These are phyloP conservation scores for Octopus bimaculoides DNA, from an alignment of 1,140 invertebrate genomes.

Conservation along the genomic window DNA sequence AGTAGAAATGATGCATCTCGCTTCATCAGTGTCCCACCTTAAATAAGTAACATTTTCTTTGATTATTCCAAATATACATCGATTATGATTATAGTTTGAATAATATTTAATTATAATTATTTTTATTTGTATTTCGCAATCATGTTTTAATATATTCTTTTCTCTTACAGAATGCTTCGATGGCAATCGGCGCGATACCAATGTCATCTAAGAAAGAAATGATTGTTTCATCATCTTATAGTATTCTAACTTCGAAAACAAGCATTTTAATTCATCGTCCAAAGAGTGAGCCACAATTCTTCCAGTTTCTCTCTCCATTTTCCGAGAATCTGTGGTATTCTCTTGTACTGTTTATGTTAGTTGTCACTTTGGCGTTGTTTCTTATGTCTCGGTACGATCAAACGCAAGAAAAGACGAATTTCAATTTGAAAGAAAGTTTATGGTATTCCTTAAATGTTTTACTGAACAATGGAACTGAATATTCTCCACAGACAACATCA, in stretches of 20 bases:
- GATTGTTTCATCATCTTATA: conserved; percentile 46
- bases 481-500: conserved; percentile 47
- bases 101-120: no score
- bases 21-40: no score
- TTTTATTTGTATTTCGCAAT: no score
- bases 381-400: conserved; percentile 45
- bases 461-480: conserved; percentile 64
- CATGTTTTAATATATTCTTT: background rate
- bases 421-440: conserved; percentile 66
- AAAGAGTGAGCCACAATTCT: conserved; percentile 21
- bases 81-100: no score
- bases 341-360: conserved; percentile 38
- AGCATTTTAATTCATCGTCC: conserved; percentile 37
- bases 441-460: conserved; percentile 93
- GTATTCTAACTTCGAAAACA: conserved; percentile 40
- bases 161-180: conserved; percentile 38
- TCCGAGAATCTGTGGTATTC: conserved; percentile 35
- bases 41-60: no score
- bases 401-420: conserved; percentile 33
- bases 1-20: no score
- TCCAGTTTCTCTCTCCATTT: conserved; percentile 37
- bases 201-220: conserved; percentile 40
- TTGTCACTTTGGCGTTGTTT: conserved; percentile 39
- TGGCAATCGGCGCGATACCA: conserved; percentile 44
- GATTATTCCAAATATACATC: no score